phyloP scores from a whole-genome alignment of 2,113 vertebrate genomes.

The Coptodon rendalli region DNA sequence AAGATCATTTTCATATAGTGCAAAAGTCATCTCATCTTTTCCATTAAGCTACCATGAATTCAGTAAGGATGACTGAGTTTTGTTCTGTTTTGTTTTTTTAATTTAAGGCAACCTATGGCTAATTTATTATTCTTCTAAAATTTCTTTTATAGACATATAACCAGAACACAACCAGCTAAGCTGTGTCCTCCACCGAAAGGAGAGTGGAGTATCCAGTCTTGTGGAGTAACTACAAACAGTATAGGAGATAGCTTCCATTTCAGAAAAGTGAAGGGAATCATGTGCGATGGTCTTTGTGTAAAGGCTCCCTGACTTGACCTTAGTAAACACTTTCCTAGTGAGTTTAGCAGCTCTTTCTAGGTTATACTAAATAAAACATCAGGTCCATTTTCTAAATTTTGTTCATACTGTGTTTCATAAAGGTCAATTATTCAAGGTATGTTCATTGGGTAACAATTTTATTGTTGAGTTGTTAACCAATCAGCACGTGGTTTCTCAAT shows the following conservation, averaged over 20 bases:
- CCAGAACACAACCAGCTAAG: not conserved
- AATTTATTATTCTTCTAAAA: not conserved
- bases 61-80: not conserved
- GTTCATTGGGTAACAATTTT: not conserved
- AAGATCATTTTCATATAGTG: not conserved
- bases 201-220: not conserved
- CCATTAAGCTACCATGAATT: not conserved
- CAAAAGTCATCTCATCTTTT: not conserved
- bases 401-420: not conserved
- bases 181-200: not conserved
- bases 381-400: not conserved
- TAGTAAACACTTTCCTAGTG: not conserved
- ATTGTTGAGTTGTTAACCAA: not conserved
- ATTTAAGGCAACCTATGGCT: not conserved
- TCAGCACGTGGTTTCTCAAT: not conserved
- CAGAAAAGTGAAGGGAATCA: not conserved
- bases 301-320: not conserved
- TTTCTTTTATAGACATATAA: not conserved
- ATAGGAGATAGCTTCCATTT: not conserved
- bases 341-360: not conserved
- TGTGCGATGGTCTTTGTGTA: not conserved
- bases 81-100: no score
- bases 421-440: not conserved
- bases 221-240: not conserved
- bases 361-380: not conserved